Percentiles rank a stretch among this genome's conserved stretches.
Evolutionary conservation across 2,888 invertebrate genomes (phyloP).

Genomic region (Tenthredo distinguenda): DNA sequence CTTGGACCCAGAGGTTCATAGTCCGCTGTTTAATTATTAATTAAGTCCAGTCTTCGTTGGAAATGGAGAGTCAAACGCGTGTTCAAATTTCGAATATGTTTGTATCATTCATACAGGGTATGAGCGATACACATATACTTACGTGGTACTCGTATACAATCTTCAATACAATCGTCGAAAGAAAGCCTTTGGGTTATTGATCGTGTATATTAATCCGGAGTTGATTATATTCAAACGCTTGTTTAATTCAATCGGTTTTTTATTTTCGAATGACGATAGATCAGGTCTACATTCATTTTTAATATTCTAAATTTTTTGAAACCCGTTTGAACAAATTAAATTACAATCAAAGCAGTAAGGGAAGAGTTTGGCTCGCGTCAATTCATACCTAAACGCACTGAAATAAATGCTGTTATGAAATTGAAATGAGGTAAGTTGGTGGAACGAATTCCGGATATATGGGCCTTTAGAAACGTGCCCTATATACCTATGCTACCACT

Average conservation of each 20-base stretch:
- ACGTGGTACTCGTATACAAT: background rate
- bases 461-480: background rate
- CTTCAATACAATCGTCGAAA: too few species aligned
- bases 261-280: background rate
- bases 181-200: background rate
- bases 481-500: background rate
- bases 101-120: background rate
- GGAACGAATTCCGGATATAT: background rate
- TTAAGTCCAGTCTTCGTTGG: constrained; percentile 3
- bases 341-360: background rate
- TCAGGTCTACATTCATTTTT: too few species aligned
- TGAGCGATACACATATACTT: background rate
- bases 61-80: background rate
- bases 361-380: background rate
- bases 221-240: background rate
- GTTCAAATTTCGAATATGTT: constrained; percentile 14
- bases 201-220: background rate
- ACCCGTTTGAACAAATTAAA: too few species aligned
- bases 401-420: background rate
- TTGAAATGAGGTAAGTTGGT: background rate
- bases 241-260: background rate
- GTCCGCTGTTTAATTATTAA: constrained; percentile 48
- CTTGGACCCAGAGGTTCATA: constrained; percentile 41
- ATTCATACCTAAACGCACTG: background rate
- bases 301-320: too few species aligned